These are phyloP conservation scores for Anodontia alba DNA, from an alignment of 2,888 invertebrate species.

Conservation along the genomic window DNA sequence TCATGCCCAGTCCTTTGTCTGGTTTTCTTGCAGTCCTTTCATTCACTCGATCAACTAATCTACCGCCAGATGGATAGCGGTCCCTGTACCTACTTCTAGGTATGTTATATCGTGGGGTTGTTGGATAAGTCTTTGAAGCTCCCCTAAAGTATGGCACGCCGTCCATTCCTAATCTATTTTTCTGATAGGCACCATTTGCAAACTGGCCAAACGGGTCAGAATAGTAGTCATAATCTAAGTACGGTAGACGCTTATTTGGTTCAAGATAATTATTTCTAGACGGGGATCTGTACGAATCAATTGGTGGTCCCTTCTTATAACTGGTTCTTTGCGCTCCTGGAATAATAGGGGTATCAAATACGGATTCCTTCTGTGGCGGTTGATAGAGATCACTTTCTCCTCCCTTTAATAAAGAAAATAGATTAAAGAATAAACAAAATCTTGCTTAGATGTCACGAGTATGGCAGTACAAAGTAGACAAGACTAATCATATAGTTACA, in stretches of 20 bases:
- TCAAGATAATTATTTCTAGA: background rate
- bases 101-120: slow-evolving; percentile 37
- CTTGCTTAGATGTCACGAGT: too few species aligned
- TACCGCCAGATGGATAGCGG: slow-evolving; percentile 22
- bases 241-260: slow-evolving; percentile 27
- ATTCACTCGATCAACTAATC: slow-evolving; percentile 23
- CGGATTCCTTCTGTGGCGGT: slow-evolving; percentile 32
- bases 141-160: slow-evolving; percentile 11
- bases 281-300: background rate
- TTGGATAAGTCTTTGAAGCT: slow-evolving; percentile 29
- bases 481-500: too few species aligned
- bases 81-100: slow-evolving; percentile 28
- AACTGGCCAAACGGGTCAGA: slow-evolving; percentile 39
- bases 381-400: slow-evolving; percentile 13
- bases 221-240: slow-evolving; percentile 41
- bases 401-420: slow-evolving; percentile 1
- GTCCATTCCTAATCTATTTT: background rate
- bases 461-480: too few species aligned
- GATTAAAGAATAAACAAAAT: background rate
- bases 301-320: slow-evolving; percentile 61
- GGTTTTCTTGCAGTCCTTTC: slow-evolving; percentile 17
- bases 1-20: slow-evolving; percentile 42
- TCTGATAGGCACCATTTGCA: slow-evolving; percentile 35
- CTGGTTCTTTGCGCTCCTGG: slow-evolving; percentile 46
- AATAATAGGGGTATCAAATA: slow-evolving; percentile 47